Evolutionary conservation across 2,113 vertebrate genomes (phyloP), one percentile per base, ranked within the genome.

Genomic region (Gallinago media): DNA sequence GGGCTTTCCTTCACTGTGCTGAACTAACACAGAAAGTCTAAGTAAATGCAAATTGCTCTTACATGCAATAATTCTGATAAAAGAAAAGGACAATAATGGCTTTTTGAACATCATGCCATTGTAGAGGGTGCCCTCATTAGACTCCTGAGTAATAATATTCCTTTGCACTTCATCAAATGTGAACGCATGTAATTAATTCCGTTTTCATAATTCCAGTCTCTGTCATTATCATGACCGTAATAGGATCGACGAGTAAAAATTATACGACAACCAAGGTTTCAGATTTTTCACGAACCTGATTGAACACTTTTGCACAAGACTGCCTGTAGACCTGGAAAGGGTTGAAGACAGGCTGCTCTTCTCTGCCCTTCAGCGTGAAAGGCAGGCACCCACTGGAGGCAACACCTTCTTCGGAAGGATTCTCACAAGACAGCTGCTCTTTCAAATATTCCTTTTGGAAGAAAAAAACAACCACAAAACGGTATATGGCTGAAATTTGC

Each of bases 231-330:
- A 54, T 4, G 31, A 68, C 18, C 12, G 61, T 18, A 40, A 6
- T 26, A 85, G 73, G 42, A 81, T 4, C 1, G 5, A 73, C 46
- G 84, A 62, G 26, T 54, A 81, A 62, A 89, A 94, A 80, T 67
- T 54, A 42, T 12, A 47, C 18, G 25, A 49, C 26, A 63, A 36
- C 19, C 18, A 58, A 52, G 10, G 49, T 46, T 78, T 54, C n/a
- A 67, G 26, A 82, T 90, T 90, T 95, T 95, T 82, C 52, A 98
- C 98, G 92, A 94, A 99, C 99, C 99, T 99, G 99, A 97, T 98
- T 97, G 83, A 99, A 98, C 84, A 98, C 97, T 91, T 97, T 98
- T 56, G 84, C 97, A 96, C 97, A 98, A 75, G 99, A 97, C 9
- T 97, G 97, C 71, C 97, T 97, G 94, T 99, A 98, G 82, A 98